These are phyloP conservation scores for Orchesella cincta DNA, from an alignment of 1,140 invertebrate genomes.

Conservation along the genomic window DNA sequence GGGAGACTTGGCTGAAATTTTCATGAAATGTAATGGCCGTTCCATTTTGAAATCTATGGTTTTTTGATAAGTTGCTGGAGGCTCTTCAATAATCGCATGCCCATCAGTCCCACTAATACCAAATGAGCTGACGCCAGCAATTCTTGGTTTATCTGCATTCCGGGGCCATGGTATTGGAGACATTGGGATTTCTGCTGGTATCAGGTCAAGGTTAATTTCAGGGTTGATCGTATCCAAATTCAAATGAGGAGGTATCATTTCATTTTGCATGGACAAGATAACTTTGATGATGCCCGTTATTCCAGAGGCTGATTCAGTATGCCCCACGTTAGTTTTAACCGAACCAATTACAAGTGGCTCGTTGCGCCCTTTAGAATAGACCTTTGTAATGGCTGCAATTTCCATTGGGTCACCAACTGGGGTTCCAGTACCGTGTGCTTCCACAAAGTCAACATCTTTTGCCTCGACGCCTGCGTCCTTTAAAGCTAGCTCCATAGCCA, in stretches of 20 bases:
- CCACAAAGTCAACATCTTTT: neutral
- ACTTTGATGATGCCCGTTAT: neutral
- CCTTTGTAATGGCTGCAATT: neutral
- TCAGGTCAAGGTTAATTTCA: neutral
- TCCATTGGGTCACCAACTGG: neutral
- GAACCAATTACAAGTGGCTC: neutral
- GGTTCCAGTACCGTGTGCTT: neutral
- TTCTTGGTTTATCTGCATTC: neutral
- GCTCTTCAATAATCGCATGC: conserved; percentile 39
- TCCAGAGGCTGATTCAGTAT: neutral
- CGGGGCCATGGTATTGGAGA: neutral
- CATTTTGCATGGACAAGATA: neutral
- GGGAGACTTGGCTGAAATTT: conserved; percentile 30
- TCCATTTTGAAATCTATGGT: neutral
- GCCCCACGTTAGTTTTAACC: neutral
- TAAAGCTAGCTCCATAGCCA: neutral
- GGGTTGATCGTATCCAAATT: neutral
- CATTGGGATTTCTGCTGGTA: neutral
- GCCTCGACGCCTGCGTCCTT: neutral
- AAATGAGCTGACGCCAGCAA: conserved; percentile 39
- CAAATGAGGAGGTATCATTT: neutral
- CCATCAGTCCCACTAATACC: conserved; percentile 42
- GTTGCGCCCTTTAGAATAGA: neutral
- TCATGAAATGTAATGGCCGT: conserved; percentile 15
- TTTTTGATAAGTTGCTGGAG: neutral